These are phyloP conservation scores for Malurus cyaneus DNA, from an alignment of 2,113 vertebrate species.

Conservation along the genomic window DNA sequence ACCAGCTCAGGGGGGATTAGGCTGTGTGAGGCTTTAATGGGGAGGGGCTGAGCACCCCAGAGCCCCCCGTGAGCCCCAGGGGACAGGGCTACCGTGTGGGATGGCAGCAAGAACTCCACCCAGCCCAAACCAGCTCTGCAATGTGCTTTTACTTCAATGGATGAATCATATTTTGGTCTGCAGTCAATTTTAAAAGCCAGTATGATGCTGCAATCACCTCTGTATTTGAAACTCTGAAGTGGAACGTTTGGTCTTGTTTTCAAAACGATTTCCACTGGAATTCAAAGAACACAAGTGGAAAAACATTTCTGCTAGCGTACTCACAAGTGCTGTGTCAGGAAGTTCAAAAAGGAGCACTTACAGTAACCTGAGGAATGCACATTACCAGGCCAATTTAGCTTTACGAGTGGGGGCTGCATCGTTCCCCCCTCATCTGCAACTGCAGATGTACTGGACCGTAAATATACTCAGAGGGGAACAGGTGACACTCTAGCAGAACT, in stretches of 20 bases:
- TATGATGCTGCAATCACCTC: not conserved
- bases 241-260: not conserved
- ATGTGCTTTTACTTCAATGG: not conserved
- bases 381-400: not conserved
- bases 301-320: not conserved
- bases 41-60: not conserved
- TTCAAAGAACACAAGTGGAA: constrained; percentile 31
- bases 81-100: not conserved
- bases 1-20: fast-evolving
- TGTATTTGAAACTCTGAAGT: not conserved
- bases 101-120: not conserved
- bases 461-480: not conserved
- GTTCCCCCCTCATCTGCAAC: not conserved
- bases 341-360: not conserved
- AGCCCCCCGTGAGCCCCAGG: not conserved
- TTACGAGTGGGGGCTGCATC: not conserved
- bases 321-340: constrained; percentile 24
- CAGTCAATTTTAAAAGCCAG: constrained; percentile 3
- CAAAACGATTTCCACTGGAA: constrained; percentile 32
- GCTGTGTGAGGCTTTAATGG: not conserved
- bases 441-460: not conserved
- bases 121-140: not conserved
- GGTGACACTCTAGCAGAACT: constrained; percentile 23
- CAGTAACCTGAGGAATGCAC: not conserved
- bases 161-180: constrained; percentile 24